These are phyloP conservation scores for Cricetomys ansorgei DNA, from an alignment of 2,113 vertebrate genomes.

Conservation along the genomic window DNA sequence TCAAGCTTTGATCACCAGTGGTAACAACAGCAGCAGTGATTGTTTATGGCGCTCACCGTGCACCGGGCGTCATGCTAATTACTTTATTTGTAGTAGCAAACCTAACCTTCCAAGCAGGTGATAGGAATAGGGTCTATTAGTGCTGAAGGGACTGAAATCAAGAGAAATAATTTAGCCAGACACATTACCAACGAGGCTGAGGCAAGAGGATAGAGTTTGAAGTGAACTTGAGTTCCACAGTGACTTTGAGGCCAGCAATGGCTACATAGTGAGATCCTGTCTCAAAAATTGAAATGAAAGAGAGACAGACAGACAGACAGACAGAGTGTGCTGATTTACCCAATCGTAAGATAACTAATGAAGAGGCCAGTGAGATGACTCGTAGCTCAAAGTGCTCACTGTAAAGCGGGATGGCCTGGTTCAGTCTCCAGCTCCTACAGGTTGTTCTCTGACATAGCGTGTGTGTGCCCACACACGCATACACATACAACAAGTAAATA, in stretches of 20 bases:
- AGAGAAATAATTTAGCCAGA: not conserved
- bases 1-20: not conserved
- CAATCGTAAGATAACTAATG: constrained; percentile 8
- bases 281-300: not conserved
- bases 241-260: not conserved
- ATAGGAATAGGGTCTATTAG: not conserved
- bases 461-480: not conserved
- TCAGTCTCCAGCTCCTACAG: not conserved
- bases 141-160: constrained; percentile 4
- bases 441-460: not conserved
- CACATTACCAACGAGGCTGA: not conserved
- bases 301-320: too few species aligned
- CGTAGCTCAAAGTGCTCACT: not conserved
- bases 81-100: not conserved
- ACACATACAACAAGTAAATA: not conserved
- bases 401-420: not conserved
- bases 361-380: not conserved
- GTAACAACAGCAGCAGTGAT: not conserved
- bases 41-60: not conserved
- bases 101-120: not conserved
- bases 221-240: not conserved
- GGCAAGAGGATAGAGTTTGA: not conserved
- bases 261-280: not conserved
- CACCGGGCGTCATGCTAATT: not conserved
- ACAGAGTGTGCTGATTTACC: too few species aligned